phyloP scores from a whole-genome alignment of 2,888 invertebrate species.

The Mimumesa dahlbomi region DNA sequence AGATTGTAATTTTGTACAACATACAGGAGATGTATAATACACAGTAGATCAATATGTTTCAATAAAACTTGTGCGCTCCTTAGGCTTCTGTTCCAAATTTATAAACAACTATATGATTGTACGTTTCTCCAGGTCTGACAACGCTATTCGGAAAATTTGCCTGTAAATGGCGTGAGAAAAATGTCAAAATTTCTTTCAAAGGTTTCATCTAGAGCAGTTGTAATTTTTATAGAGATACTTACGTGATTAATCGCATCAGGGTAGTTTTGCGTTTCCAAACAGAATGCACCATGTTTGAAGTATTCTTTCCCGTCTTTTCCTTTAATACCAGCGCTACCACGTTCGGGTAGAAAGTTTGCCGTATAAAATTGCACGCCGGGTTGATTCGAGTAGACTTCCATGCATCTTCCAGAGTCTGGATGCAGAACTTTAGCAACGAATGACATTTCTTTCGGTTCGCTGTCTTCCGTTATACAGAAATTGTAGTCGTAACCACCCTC shows the following conservation, averaged over 20 bases:
- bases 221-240: constrained; percentile 70
- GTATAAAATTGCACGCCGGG: constrained; percentile 96
- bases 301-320: constrained; percentile 89
- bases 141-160: constrained; percentile 88
- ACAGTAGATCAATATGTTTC: no score
- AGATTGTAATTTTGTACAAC: no score
- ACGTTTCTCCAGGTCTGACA: constrained; percentile 87
- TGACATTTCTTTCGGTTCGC: constrained; percentile 76
- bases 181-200: constrained; percentile 35
- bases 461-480: constrained; percentile 84
- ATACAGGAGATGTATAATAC: no score
- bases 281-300: constrained; percentile 90
- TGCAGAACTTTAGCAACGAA: constrained; percentile 87
- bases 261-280: constrained; percentile 95
- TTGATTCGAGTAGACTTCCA: constrained; percentile 92
- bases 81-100: constrained; percentile 84
- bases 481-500: constrained; percentile 91
- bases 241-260: constrained; percentile 94
- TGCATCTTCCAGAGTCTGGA: constrained; percentile 85
- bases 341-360: constrained; percentile 87
- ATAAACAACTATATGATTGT: constrained; percentile 87
- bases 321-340: constrained; percentile 80
- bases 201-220: background rate
- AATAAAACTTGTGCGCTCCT: no score
- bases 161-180: constrained; percentile 78